Evolutionary conservation across 2,888 invertebrate genomes (phyloP).

Genomic region (Caenorhabditis sp.): DNA sequence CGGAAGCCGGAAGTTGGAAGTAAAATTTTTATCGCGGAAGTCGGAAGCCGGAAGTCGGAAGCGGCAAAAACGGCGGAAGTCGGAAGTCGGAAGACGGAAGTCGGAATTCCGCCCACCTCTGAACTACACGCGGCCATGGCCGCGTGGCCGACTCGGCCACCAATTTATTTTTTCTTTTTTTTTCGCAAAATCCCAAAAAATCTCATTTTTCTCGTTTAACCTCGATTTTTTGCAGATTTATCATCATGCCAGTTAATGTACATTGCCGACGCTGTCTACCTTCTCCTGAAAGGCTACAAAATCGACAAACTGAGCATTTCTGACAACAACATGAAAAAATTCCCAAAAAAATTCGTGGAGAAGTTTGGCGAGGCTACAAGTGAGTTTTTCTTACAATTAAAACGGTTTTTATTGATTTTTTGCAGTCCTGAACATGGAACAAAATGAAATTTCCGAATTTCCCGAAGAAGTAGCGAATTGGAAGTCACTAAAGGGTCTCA

Average conservation of each 20-base stretch:
- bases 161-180: background rate
- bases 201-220: no score
- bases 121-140: background rate
- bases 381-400: background rate
- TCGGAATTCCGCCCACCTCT: no score
- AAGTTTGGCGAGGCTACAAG: conserved; percentile 56
- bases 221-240: background rate
- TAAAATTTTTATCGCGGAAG: no score
- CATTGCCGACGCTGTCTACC: conserved; percentile 65
- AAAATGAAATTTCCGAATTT: conserved; percentile 55
- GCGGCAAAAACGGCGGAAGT: no score
- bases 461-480: conserved; percentile 56
- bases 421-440: conserved; percentile 63
- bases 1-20: no score
- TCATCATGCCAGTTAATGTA: conserved; percentile 59
- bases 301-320: conserved; percentile 38
- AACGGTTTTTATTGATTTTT: background rate
- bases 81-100: no score
- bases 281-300: conserved; percentile 58
- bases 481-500: conserved; percentile 55
- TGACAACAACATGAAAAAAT: conserved; percentile 62
- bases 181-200: background rate
- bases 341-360: conserved; percentile 60
- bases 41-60: no score
- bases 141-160: background rate